Conservation (phyloP, 2,888 invertebrate genomes). For the Buathra laborator region DNA sequence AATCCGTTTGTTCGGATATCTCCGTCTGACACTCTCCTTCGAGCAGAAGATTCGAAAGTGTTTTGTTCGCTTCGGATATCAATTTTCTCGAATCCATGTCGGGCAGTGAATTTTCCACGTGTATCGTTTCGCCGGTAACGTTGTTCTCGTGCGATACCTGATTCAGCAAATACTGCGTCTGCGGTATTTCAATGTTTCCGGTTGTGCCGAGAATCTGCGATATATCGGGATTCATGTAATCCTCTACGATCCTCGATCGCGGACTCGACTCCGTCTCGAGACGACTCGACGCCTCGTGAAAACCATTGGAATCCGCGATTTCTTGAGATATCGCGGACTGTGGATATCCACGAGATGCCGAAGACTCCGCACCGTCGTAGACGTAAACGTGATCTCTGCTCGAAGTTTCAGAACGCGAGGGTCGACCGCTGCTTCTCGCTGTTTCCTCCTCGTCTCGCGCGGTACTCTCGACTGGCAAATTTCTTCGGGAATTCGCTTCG, state of each 20-base stretch:
- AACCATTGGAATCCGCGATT: background rate
- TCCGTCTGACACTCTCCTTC: constrained; percentile 86
- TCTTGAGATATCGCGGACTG: background rate
- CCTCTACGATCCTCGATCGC: constrained; percentile 55
- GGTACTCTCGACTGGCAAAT: constrained; percentile 1
- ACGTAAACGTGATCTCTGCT: constrained; percentile 17
- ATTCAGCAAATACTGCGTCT: constrained; percentile 89
- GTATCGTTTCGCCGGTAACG: constrained; percentile 75
- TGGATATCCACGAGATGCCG: constrained; percentile 9
- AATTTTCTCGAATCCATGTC: constrained; percentile 83
- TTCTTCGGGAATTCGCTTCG: background rate
- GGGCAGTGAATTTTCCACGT: constrained; percentile 82
- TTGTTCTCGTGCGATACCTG: constrained; percentile 82
- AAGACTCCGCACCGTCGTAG: constrained; percentile 28
- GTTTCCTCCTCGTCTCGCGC: background rate
- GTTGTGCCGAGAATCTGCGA: constrained; percentile 80
- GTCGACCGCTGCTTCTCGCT: background rate
- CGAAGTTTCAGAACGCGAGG: background rate
- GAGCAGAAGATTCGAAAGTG: constrained; percentile 84
- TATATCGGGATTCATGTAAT: constrained; percentile 77
- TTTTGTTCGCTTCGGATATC: constrained; percentile 84
- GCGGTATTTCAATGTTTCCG: constrained; percentile 86
- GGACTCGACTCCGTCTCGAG: constrained; percentile 10
- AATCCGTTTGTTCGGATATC: constrained; percentile 89
- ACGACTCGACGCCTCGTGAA: background rate